A percentile compares a stretch with the other conserved stretches of the same genome.
phyloP scores from a whole-genome alignment of 2,888 invertebrate species.

The Diachrysia chrysitis region DNA sequence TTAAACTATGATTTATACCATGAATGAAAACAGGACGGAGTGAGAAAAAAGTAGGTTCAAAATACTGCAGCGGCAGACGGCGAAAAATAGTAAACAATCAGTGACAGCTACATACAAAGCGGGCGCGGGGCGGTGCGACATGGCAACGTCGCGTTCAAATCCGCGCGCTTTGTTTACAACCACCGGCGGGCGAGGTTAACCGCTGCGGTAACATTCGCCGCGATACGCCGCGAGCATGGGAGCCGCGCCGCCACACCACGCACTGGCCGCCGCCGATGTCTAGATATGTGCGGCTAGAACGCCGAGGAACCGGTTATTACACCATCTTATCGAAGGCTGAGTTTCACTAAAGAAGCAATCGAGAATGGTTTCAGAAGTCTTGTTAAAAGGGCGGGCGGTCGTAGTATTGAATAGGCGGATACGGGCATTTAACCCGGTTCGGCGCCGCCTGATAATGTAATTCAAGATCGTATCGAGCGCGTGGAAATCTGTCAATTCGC shows the following conservation, averaged over 20 bases:
- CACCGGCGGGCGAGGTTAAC: conserved; percentile 69
- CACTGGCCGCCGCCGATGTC: conserved; percentile 41
- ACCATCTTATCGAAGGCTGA: conserved; percentile 41
- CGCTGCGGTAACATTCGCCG: conserved; percentile 68
- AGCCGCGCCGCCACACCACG: conserved; percentile 42
- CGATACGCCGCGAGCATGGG: conserved; percentile 45
- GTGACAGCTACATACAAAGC: conserved; percentile 66
- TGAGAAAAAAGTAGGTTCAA: conserved; percentile 10
- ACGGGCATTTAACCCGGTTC: conserved; percentile 70
- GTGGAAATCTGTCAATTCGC: conserved; percentile 83
- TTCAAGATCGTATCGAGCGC: conserved; percentile 86
- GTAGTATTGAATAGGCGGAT: conserved; percentile 62
- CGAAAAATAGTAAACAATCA: conserved; percentile 66
- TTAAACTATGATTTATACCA: conserved; percentile 2
- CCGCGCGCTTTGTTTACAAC: conserved; percentile 83
- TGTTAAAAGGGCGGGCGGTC: conserved; percentile 45
- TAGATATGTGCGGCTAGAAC: conserved; percentile 48
- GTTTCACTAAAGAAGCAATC: conserved; percentile 52
- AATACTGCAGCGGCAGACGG: conserved; percentile 27
- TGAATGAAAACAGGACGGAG: conserved; percentile 12
- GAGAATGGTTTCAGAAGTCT: conserved; percentile 47
- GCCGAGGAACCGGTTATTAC: conserved; percentile 57
- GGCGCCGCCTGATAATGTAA: conserved; percentile 75
- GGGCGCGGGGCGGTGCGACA: conserved; percentile 61
- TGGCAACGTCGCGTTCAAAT: conserved; percentile 78